Percentiles rank a stretch among this genome's conserved stretches.
phyloP scores from a whole-genome alignment of 2,888 invertebrate species.

The Tipula helvola region DNA sequence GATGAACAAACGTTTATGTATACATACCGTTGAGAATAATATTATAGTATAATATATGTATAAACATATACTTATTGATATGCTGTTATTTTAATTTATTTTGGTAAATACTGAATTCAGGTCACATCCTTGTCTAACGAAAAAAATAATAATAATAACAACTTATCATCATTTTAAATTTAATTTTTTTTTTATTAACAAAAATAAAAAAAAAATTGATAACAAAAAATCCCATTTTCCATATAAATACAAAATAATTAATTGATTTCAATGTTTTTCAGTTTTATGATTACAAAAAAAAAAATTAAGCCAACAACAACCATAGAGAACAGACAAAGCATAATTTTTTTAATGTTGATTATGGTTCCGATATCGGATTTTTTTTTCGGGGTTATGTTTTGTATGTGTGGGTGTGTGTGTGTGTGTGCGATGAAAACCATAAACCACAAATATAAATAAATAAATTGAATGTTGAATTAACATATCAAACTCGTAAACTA shows the following conservation, averaged over 20 bases:
- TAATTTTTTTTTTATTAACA: neutral
- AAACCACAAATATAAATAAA: neutral
- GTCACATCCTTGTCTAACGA: neutral
- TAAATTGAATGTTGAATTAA: neutral
- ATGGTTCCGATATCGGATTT: neutral
- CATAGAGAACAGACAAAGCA: neutral
- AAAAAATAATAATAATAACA: neutral
- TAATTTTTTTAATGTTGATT: neutral
- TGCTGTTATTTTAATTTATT: neutral
- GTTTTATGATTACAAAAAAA: neutral
- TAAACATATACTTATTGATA: too few species aligned
- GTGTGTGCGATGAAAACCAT: neutral
- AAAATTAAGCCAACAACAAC: neutral
- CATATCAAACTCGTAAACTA: neutral
- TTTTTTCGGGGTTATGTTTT: neutral
- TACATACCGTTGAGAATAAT: neutral
- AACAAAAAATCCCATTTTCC: neutral
- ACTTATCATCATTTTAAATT: neutral
- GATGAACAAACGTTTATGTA: neutral
- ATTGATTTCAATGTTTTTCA: neutral
- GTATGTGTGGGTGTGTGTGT: neutral
- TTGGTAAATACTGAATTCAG: neutral
- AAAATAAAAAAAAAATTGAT: neutral
- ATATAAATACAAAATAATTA: neutral
- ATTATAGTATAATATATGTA: too few species aligned